Evolutionary conservation across 2,888 invertebrate species (phyloP), one percentile per base, ranked within the genome.

Genomic region (Ditylenchus weischeri): DNA sequence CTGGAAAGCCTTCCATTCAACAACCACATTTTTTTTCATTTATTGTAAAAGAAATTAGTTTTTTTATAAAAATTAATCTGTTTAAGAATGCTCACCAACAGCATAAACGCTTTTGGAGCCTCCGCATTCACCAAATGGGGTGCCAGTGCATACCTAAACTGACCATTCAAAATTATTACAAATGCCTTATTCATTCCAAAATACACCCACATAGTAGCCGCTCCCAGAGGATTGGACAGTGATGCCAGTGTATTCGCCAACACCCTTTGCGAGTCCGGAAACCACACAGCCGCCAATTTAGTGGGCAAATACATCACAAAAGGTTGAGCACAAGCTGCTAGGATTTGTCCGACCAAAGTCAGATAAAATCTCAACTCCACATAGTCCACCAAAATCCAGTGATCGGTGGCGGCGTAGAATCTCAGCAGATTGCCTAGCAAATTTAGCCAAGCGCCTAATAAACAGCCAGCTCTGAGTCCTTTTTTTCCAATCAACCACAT

Each of bases 271-370:
- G 62, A 48, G 36, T 84, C 84, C 2, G 84, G 79, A 76, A 86
- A 86, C 86, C 86, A 86, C 36, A 83, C 72, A 10, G 84, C 85
- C 3, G 86, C 85, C 62, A 86, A 74, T 76, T 86, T 86, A 13
- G 86, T 86, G 0, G 86, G 84, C 47, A 84, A 81, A 73, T 85
- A 86, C 82, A 86, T 82, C n/a, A 85, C 80, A 74, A 86, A 85
- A 4, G 86, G 85, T 73, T 86, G 86, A 10, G 85, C 84, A 75
- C 83, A 79, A 0, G 85, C 85, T 23, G 86, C 84, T 11, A 86
- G 47, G 6, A 79, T 77, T 76, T 86, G 76, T 3, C 75, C 75
- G 2, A 60, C 49, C 18, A 75, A 49, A 0, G 66, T 65, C 2
- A 73, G 23, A 13, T 59, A 50, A 58, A 75, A 75, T 21, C 76